A percentile compares a stretch with the other conserved stretches of the same genome.
Evolutionary conservation across 2,888 invertebrate species (phyloP).

Genomic region (Plebejus melissa): DNA sequence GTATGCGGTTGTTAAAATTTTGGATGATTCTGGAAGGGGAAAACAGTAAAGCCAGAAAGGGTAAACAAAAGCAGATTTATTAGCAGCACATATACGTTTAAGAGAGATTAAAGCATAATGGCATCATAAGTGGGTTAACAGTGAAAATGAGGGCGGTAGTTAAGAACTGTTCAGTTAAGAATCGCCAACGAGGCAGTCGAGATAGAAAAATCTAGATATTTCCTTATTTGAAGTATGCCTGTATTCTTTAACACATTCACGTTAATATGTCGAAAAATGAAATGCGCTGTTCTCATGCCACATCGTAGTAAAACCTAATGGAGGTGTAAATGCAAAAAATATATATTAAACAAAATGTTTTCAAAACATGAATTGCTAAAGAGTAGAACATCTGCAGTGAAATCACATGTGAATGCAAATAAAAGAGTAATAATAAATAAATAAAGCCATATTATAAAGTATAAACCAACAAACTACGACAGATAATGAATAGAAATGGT

Average conservation of each 20-base stretch:
- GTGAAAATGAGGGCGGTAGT: slow-evolving; percentile 2
- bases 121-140: slow-evolving; percentile 14
- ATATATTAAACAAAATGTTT: slow-evolving; percentile 32
- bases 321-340: slow-evolving; percentile 30
- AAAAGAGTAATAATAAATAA: slow-evolving; percentile 69
- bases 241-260: slow-evolving; percentile 17
- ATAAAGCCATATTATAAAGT: slow-evolving; percentile 76
- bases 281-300: slow-evolving; percentile 54
- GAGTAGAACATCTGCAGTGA: slow-evolving; percentile 73
- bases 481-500: slow-evolving; percentile 51
- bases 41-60: slow-evolving; percentile 64
- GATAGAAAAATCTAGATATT: neutral
- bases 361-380: slow-evolving; percentile 69
- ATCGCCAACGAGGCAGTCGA: neutral
- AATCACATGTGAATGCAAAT: slow-evolving; percentile 79
- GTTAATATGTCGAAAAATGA: slow-evolving; percentile 51
- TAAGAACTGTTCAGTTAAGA: neutral
- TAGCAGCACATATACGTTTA: slow-evolving; percentile 42
- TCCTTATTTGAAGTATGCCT: neutral
- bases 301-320: slow-evolving; percentile 24
- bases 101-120: slow-evolving; percentile 8
- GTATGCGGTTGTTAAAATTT: slow-evolving; percentile 55
- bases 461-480: slow-evolving; percentile 67
- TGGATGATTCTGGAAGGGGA: slow-evolving; percentile 66
- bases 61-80: slow-evolving; percentile 51